Conservation (phyloP, 1,140 invertebrate species). For the Oryzaephilus surinamensis region DNA sequence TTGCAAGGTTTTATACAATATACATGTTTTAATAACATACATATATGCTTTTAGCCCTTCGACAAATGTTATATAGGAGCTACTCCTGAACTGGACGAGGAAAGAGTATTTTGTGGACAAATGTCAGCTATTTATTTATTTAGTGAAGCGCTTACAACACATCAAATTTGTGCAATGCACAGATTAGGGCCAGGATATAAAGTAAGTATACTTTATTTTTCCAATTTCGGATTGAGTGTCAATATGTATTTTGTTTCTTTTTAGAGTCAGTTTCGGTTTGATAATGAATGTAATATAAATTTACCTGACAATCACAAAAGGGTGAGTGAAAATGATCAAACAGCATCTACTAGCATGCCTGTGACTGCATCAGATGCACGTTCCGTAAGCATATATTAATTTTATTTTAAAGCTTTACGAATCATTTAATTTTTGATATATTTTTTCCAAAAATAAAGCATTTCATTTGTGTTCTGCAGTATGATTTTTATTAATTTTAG, state of each 20-base stretch:
- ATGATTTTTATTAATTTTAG: no score
- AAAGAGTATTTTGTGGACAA: slow-evolving; percentile 97
- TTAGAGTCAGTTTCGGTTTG: slow-evolving; percentile 97
- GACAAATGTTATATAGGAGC: slow-evolving; percentile 99
- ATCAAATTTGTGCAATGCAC: slow-evolving; percentile 95
- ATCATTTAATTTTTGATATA: no score
- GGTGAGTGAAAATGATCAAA: slow-evolving; percentile 62
- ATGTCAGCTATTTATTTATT: slow-evolving; percentile 99
- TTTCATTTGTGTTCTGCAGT: no score
- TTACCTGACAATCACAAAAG: slow-evolving; percentile 90
- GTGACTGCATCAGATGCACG: slow-evolving; percentile 34
- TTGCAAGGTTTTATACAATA: background rate
- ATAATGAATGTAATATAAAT: slow-evolving; percentile 94
- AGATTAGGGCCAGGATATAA: slow-evolving; percentile 93
- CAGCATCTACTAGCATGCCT: slow-evolving; percentile 26
- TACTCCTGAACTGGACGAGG: slow-evolving; percentile 88
- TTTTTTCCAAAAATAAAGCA: no score
- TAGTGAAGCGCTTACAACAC: slow-evolving; percentile 89
- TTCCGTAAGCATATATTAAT: slow-evolving; percentile 53
- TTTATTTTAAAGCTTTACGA: no score
- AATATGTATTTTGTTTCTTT: slow-evolving; percentile 16
- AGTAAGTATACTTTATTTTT: slow-evolving; percentile 44
- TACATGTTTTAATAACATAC: no score
- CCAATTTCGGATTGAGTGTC: background rate
- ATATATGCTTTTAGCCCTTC: slow-evolving; percentile 77